A percentile compares a stretch with the other conserved stretches of the same genome.
These are phyloP conservation scores for Parus major DNA, from an alignment of 2,113 vertebrate species.

Conservation along the genomic window DNA sequence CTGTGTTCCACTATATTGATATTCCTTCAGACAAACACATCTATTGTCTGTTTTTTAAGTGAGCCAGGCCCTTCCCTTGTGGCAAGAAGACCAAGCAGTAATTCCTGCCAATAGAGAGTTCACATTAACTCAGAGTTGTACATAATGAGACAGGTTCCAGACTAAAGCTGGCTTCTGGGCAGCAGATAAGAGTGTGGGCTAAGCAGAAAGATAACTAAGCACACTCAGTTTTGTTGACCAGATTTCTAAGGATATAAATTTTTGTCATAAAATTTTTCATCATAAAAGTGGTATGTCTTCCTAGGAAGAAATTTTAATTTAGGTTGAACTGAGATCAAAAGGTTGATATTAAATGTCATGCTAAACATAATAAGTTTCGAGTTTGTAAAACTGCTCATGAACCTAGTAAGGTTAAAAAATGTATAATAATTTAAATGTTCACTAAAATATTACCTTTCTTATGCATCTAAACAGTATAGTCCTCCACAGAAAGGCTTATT, in stretches of 20 bases:
- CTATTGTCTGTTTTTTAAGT: background rate
- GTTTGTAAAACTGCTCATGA: background rate
- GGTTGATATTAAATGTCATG: background rate
- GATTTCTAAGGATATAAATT: background rate
- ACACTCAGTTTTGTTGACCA: background rate
- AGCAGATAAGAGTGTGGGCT: background rate
- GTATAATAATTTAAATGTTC: background rate
- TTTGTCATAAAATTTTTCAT: background rate
- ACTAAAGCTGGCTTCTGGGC: background rate
- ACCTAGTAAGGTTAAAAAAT: background rate
- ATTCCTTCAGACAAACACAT: background rate
- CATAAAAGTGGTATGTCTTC: background rate
- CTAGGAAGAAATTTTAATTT: background rate
- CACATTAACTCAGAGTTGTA: accelerated
- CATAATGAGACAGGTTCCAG: background rate
- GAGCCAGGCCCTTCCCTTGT: background rate
- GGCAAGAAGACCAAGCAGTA: background rate
- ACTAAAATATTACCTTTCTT: background rate
- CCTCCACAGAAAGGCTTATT: background rate
- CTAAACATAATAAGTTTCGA: background rate
- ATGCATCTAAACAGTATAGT: background rate
- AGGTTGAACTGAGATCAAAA: background rate
- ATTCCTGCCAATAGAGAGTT: background rate
- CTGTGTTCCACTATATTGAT: background rate
- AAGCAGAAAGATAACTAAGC: background rate